A percentile compares a stretch with the other conserved stretches of the same genome.
Evolutionary conservation across 2,113 vertebrate genomes (phyloP).

Genomic region (Empidonax alnorum): DNA sequence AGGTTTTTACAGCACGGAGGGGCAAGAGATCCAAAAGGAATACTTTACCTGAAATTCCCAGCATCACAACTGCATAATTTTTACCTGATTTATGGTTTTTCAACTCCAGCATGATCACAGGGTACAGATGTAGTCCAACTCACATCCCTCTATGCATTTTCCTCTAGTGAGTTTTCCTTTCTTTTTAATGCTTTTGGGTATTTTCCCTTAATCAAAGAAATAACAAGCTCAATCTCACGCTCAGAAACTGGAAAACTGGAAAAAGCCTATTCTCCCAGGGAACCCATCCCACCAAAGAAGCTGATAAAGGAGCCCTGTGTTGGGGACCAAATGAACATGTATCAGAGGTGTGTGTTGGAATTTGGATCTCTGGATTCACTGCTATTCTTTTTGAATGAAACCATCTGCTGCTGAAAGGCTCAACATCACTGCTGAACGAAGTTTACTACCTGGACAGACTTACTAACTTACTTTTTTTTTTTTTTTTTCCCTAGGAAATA

Average conservation of each 20-base stretch:
- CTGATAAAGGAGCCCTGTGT: neutral
- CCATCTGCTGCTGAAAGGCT: neutral
- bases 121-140: neutral
- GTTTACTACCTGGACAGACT: neutral
- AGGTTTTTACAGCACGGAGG: neutral
- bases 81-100: neutral
- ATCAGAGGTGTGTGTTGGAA: neutral
- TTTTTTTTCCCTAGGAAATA: neutral
- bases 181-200: rapidly evolving
- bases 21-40: neutral
- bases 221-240: neutral
- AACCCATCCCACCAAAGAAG: neutral
- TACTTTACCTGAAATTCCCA: neutral
- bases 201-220: neutral
- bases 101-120: neutral
- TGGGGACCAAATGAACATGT: rapidly evolving
- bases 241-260: neutral
- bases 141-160: neutral
- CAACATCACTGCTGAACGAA: neutral
- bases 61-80: neutral
- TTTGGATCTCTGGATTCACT: neutral
- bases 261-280: neutral
- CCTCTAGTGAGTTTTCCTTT: neutral
- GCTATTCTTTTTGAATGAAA: neutral
- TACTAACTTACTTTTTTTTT: neutral